Base-by-base conservation (phyloP, 2,797 vertebrate species). In the Sternarchorhynchus goeldii region DNA sequence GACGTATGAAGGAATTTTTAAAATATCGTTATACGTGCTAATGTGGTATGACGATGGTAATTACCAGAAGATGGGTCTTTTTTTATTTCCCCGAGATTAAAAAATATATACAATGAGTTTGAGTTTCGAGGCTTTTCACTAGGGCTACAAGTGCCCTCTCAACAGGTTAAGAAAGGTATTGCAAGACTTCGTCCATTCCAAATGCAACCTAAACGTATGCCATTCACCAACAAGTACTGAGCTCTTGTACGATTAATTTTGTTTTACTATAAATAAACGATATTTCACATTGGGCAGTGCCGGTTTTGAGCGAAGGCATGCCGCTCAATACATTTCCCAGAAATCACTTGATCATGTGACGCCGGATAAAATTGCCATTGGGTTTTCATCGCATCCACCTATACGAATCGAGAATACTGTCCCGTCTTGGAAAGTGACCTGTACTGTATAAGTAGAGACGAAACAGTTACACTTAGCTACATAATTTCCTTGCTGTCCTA, bases 251-350 rank as follows among this genome's bases (percentile, higher is more conserved):
- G 20, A 12, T 50, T 36, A 8, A 3, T 45, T 45, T 67, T 45
- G 21, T 56, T 70, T 70, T 25, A n/a, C 50, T 70, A 20, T 56
- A 56, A 70, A 56, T 41, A 18, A 10, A 34, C 16, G 66, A 31
- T 68, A 34, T 67, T 31, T 32, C 5, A 25, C 29, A 50, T 34
- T 39, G 59, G 7, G 5, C 12, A n/a, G 20, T 12, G 2, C 36
- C 25, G 2, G 29, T 56, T 70, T 56, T 6, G 16, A 56, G 50
- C 20, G 50, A 55, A 3, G 2, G 2, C 20, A 20, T 34, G 5
- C 21, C 3, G 0, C 20, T 29, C 41, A 92, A 91, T 91, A 91
- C 92, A 89, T 55, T 77, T 91, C 91, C 92, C 90, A 88, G 53
- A 4, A 0, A 2, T 5, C 83, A 81, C 63, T 3, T 2, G n/a